Evolutionary conservation across 2,888 invertebrate genomes (phyloP), one percentile per base, ranked within the genome.

Genomic region (Calephelis perditalis): DNA sequence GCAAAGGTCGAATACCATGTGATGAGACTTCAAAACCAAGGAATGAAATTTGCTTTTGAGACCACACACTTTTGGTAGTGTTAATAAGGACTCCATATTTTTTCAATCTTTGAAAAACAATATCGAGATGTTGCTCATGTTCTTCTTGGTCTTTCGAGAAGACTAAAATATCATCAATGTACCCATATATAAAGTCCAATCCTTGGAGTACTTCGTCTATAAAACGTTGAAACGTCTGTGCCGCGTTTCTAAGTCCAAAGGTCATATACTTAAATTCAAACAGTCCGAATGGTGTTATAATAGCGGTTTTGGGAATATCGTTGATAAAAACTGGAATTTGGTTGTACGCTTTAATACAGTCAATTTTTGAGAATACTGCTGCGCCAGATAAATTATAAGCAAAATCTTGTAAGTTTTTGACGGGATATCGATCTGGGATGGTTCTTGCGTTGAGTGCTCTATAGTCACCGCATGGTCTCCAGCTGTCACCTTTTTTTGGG

Each of bases 271-370:
- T 12, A 26, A 49, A 26, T 10, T 49, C 49, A 49, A 49, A 49
- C n/a, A 44, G 26, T 45, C 26, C 37, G 15, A 56, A 40, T n/a
- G 37, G 55, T 36, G 55, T 55, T 35, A 15, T 47, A 3, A 47
- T 47, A 7, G 47, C 47, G 4, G 49, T 49, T 12, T 49, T 49
- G 12, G 49, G 49, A 8, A 49, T 46, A 5, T 56, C 60, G 7
- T 71, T 72, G n/a, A 62, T 56, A 5, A 65, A 57, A 7, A 78
- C 67, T 3, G 76, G 78, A 45, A 85, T 79, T 57, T 82, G 78
- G 57, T 76, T 67, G 62, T 72, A 86, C 1, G 76, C 78, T 59
- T 67, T 60, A 5, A 62, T 59, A 35, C 62, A 35, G 54, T 65
- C 62, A 10, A 65, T 59, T 10, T 26, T 61, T 11, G 63, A 63